phyloP scores from a whole-genome alignment of 64 coral and sea anemone genomes.

The Montipora sp. region DNA sequence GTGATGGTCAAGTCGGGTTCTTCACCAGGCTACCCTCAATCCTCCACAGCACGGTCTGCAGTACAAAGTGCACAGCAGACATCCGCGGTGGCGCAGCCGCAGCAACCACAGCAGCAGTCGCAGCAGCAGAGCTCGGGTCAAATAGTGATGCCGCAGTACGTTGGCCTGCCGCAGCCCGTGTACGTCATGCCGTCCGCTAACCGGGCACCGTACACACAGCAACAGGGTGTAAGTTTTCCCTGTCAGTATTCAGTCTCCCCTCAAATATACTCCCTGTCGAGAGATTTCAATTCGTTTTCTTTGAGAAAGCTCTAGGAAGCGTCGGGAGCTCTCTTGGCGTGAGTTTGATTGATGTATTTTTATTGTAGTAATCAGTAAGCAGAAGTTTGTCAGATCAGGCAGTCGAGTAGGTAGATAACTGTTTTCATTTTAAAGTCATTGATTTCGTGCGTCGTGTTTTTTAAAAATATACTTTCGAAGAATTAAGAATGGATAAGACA shows the following conservation, averaged over 20 bases:
- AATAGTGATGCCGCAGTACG: constrained; percentile 82
- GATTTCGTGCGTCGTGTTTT: not conserved
- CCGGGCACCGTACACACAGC: constrained; percentile 75
- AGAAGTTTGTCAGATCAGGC: not conserved
- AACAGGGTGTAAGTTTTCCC: constrained; percentile 60
- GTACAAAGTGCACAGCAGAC: constrained; percentile 49
- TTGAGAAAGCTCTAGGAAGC: constrained; percentile 21
- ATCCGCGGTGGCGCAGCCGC: constrained; percentile 56
- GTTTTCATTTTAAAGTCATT: not conserved
- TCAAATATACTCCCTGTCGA: constrained; percentile 3
- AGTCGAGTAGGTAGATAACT: constrained; percentile 17
- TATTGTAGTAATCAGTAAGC: constrained; percentile 14
- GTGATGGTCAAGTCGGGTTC: constrained; percentile 73
- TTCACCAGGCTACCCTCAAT: constrained; percentile 28
- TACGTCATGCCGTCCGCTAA: constrained; percentile 78
- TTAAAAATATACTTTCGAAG: not conserved
- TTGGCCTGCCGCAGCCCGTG: constrained; percentile 76
- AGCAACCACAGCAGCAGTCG: constrained; percentile 59
- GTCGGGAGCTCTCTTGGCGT: too few species aligned
- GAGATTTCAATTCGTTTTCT: constrained; percentile 38
- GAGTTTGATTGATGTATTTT: not conserved
- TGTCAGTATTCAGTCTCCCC: not conserved
- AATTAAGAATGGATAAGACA: not conserved
- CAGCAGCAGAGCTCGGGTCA: constrained; percentile 66
- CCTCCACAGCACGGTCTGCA: constrained; percentile 6